Base-by-base conservation (phyloP, 2,888 invertebrate genomes). In the Acanthococcus lagerstroemiae region DNA sequence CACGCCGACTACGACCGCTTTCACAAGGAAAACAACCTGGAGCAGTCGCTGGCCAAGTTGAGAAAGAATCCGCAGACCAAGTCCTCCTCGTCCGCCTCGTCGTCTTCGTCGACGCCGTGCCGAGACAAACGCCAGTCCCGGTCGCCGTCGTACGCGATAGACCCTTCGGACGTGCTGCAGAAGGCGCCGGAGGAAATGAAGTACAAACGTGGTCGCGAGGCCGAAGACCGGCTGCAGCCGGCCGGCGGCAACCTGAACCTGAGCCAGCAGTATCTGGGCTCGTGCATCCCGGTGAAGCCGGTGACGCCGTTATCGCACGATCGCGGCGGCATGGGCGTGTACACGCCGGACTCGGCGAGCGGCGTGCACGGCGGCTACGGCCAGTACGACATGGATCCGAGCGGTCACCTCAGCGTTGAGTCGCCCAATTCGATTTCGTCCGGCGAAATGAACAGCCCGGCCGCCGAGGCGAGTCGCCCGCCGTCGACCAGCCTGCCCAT, bases 401-500 rank as follows among this genome's bases (percentile, higher is more conserved):
- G 85, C 67, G 61, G 26, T 1, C 89, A 90, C 74, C 76, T 92
- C 67, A 90, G 89, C 0, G 78, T 94, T 69, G 93, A 93, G 75
- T 92, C 93, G 0, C 92, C 94, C 0, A 86, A 90, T 0, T 90
- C 90, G 46, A 90, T 93, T 70, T 86, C 78, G 67, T 79, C 90
- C 1, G 89, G 87, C 55, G 91, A 93, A 75, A 82, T 92, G 77
- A 50, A 61, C 17, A 48, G 15, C 15, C 21, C 37, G 45, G 21
- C 27, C 12, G 24, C 25, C 21, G 63, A 52, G 1, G 5, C 52
- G 2, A 54, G 22, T 1, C 21, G 52, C 6, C 37, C 63, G 22
- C 54, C 63, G 19, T 63, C 63, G 27, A 22, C 52, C 12, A 37
- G 37, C 2, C 26, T 50, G 46, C 27, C 60, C 21, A 54, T 54